These are phyloP conservation scores for Catocala sponsa DNA, from an alignment of 2,888 invertebrate genomes.

Conservation along the genomic window DNA sequence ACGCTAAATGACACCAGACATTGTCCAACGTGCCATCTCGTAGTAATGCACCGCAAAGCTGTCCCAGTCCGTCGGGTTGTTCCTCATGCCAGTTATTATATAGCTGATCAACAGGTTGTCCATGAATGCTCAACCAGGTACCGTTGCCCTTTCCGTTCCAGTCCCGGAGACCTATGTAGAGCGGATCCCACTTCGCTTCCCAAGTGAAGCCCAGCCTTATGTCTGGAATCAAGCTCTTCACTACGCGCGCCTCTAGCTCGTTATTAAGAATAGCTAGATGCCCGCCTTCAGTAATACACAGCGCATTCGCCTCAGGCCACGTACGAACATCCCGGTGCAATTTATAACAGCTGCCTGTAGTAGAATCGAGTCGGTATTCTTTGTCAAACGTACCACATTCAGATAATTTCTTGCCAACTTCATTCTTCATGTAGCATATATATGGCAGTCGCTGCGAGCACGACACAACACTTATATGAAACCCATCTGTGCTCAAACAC, in stretches of 20 bases:
- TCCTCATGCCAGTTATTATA: not conserved
- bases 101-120: not conserved
- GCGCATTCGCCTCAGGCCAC: not conserved
- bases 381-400: constrained; percentile 6
- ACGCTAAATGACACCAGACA: not conserved
- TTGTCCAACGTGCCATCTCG: not conserved
- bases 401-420: not conserved
- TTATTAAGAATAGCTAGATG: constrained; percentile 3
- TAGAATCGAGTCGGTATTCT: not conserved
- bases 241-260: not conserved
- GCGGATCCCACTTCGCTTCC: not conserved
- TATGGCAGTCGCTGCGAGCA: not conserved
- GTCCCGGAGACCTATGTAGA: not conserved
- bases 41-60: not conserved
- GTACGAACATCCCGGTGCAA: not conserved
- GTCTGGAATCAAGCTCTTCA: not conserved
- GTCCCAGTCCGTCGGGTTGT: not conserved
- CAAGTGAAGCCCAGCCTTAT: not conserved
- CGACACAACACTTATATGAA: not conserved
- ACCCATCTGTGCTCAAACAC: not conserved
- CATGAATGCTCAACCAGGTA: constrained; percentile 3
- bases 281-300: constrained; percentile 2
- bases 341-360: constrained; percentile 4
- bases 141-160: not conserved
- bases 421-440: not conserved